Evolutionary conservation across 2,797 vertebrate species (phyloP).

Genomic region (Siniperca undulata): DNA sequence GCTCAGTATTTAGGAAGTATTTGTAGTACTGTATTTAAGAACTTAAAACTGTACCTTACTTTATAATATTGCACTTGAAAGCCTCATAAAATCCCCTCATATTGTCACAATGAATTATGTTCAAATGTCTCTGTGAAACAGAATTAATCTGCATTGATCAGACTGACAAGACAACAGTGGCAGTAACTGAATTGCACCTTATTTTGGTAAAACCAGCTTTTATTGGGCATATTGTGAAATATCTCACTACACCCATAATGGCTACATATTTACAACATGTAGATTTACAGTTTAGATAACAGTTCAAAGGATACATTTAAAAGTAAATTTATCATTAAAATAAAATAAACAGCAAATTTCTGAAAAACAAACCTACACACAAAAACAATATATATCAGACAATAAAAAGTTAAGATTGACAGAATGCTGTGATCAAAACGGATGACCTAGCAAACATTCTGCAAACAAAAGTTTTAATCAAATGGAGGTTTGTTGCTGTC

Average conservation of each 20-base stretch:
- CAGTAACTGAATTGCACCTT: neutral
- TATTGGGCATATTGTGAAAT: neutral
- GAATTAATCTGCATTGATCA: neutral
- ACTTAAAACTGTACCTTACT: neutral
- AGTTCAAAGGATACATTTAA: neutral
- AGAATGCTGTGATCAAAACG: slow-evolving; percentile 21
- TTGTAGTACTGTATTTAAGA: neutral
- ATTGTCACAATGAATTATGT: neutral
- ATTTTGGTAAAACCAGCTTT: neutral
- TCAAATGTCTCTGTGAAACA: neutral
- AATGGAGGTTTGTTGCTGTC: slow-evolving; percentile 51
- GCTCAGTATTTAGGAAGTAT: neutral
- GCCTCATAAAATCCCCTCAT: neutral
- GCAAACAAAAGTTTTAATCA: slow-evolving; percentile 51
- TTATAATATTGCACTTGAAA: neutral
- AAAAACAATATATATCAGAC: neutral
- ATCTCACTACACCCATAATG: neutral
- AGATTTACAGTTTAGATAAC: neutral
- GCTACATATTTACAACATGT: neutral
- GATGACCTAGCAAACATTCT: slow-evolving; percentile 19
- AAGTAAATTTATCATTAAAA: neutral
- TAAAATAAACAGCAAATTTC: neutral
- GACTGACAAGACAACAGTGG: neutral
- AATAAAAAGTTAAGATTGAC: slow-evolving; percentile 5
- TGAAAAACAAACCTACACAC: slow-evolving; percentile 11